Percentiles rank a stretch among this genome's conserved stretches.
Conservation (phyloP, 2,888 invertebrate species). For the Pheosia gnoma region DNA sequence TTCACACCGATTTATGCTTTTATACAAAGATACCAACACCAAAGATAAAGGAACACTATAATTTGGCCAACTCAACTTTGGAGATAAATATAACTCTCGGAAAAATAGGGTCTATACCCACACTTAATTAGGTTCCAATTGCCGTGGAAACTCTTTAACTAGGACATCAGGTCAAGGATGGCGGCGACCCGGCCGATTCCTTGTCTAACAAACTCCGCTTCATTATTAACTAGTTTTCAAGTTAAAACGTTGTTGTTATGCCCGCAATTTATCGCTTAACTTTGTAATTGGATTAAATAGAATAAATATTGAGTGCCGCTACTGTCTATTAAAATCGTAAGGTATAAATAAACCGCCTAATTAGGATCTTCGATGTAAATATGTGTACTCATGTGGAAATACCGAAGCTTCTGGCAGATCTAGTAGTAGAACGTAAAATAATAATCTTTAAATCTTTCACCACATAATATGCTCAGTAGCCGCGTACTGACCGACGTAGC, state of each 20-base stretch:
- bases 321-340: not conserved
- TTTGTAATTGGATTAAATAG: conserved; percentile 39
- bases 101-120: conserved; percentile 14
- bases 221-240: conserved; percentile 42
- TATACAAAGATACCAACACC: no score
- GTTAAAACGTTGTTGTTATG: conserved; percentile 39
- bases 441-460: not conserved
- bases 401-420: not conserved
- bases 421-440: not conserved
- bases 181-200: conserved; percentile 39
- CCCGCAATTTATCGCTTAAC: conserved; percentile 38
- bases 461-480: conserved; percentile 1
- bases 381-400: no score
- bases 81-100: conserved; percentile 9
- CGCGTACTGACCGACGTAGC: no score
- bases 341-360: not conserved
- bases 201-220: conserved; percentile 34
- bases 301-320: conserved; percentile 21
- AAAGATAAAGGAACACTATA: no score
- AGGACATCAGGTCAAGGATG: conserved; percentile 68
- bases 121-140: conserved; percentile 26
- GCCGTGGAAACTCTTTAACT: conserved; percentile 44
- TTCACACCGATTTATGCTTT: no score
- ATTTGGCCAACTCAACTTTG: no score
- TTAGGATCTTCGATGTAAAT: not conserved